A percentile compares a stretch with the other conserved stretches of the same genome.
Evolutionary conservation across 35 echinoderm and acorn worm species (phyloP).

Genomic region (Eucidaris tribuloides): DNA sequence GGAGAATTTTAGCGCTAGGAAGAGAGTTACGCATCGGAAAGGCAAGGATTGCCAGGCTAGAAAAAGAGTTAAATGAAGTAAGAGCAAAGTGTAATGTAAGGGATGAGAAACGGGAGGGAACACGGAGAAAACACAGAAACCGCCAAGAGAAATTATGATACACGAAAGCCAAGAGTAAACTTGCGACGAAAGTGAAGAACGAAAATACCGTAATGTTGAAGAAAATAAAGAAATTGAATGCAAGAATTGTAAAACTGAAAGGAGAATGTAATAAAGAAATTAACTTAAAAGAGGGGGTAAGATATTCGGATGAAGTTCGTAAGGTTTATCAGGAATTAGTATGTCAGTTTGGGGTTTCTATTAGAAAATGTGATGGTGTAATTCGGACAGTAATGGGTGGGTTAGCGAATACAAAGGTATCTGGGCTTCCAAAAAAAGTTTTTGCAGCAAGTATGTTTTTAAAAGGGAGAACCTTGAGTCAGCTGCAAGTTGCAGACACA

Average conservation of each 20-base stretch:
- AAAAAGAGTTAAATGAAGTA: too few relatives aligned
- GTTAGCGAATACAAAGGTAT: not conserved
- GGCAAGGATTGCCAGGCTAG: too few relatives aligned
- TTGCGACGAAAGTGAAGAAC: not conserved
- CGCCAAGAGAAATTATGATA: not conserved
- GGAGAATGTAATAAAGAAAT: not conserved
- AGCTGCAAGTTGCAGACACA: not conserved
- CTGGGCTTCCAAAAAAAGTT: not conserved
- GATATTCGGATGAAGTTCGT: not conserved
- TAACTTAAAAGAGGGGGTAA: not conserved
- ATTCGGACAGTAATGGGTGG: not conserved
- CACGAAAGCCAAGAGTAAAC: not conserved
- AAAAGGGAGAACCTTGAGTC: not conserved
- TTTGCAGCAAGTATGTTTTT: not conserved
- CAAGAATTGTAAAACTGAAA: not conserved
- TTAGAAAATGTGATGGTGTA: constrained; percentile 1
- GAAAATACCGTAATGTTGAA: not conserved
- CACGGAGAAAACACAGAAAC: not conserved
- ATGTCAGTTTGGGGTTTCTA: not conserved
- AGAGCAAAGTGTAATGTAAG: not conserved
- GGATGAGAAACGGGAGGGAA: not conserved
- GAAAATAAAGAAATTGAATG: not conserved
- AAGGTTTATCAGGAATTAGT: not conserved
- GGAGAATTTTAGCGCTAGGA: not conserved
- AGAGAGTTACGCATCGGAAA: not conserved